phyloP scores from a whole-genome alignment of 2,888 invertebrate genomes.

The Calephelis perditalis region DNA sequence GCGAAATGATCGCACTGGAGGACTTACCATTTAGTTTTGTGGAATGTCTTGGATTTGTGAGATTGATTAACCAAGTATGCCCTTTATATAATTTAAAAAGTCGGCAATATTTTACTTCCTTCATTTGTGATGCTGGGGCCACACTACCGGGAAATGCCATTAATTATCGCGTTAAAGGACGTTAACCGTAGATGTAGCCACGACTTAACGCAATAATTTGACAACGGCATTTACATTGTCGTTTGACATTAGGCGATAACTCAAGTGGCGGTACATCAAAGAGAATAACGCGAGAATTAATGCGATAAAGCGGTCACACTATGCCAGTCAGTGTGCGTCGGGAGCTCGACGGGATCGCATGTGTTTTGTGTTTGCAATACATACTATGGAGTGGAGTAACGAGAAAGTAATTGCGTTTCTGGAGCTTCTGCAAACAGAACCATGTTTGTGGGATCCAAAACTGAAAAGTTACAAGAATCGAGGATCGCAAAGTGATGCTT shows the following conservation, averaged over 20 bases:
- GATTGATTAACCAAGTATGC: constrained; percentile 27
- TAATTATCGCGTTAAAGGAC: neutral
- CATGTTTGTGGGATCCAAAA: constrained; percentile 23
- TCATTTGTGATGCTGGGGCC: constrained; percentile 21
- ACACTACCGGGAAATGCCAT: neutral
- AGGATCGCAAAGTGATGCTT: constrained; percentile 20
- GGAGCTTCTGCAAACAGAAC: constrained; percentile 21
- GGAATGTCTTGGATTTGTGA: constrained; percentile 28
- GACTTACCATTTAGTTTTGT: constrained; percentile 30
- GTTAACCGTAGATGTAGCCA: neutral
- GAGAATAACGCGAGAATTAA: no score
- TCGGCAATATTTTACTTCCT: constrained; percentile 29
- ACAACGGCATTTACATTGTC: no score
- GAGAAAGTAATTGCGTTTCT: neutral
- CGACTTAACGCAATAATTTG: no score
- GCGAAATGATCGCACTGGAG: constrained; percentile 29
- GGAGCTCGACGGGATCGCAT: constrained; percentile 16
- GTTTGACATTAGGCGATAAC: no score
- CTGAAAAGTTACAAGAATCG: constrained; percentile 19
- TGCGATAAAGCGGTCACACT: constrained; percentile 1
- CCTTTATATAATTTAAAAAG: constrained; percentile 30
- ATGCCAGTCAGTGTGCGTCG: constrained; percentile 19
- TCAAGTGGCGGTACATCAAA: no score
- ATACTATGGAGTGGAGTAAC: constrained; percentile 19
- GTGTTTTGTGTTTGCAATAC: neutral